Base-by-base conservation (phyloP, 2,113 vertebrate species). In the Zosterops hypoxanthus region DNA sequence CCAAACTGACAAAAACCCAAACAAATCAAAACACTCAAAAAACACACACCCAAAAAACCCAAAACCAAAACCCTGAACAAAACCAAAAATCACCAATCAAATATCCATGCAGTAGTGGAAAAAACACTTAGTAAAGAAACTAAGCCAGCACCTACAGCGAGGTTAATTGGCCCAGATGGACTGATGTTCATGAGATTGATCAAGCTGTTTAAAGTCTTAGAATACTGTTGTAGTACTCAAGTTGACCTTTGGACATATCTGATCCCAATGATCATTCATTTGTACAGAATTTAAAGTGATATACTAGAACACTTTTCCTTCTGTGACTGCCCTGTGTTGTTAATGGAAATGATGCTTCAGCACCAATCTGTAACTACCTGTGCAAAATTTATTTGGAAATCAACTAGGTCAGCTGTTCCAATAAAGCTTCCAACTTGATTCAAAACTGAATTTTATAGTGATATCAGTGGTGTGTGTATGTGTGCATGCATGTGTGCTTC, bases 121-220 rank as follows among this genome's bases (percentile, higher is more conserved):
- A 87, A 96, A 57, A 11, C 14, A 57, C 25, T 82, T 28, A 72
- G 25, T 65, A 81, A 89, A 90, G 41, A 70, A 86, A 29, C 24
- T 14, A 93, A 83, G 18, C 24, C 26, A 96, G 29, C 53, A 75
- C 19, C 46, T 60, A 63, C 93, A 75, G 33, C 75, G 47, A 87
- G 90, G 47, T 2, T 88, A 92, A 95, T 89, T 97, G 77, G 7
- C 28, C 33, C 44, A 90, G 46, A 79, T 53, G 18, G 61, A 65
- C 5, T 72, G 50, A 36, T 56, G 88, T 73, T 76, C 53, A 92
- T 83, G 76, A 86, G 47, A 94, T 36, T 92, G 85, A 91, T 90
- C 49, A 94, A 79, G 52, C 12, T 92, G 19, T 88, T 36, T 66
- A 92, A 82, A 92, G 87, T 23, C 70, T 91, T 86, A 92, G 70